Evolutionary conservation across 2,888 invertebrate genomes (phyloP).

Genomic region (Noctuana brunneofusca): DNA sequence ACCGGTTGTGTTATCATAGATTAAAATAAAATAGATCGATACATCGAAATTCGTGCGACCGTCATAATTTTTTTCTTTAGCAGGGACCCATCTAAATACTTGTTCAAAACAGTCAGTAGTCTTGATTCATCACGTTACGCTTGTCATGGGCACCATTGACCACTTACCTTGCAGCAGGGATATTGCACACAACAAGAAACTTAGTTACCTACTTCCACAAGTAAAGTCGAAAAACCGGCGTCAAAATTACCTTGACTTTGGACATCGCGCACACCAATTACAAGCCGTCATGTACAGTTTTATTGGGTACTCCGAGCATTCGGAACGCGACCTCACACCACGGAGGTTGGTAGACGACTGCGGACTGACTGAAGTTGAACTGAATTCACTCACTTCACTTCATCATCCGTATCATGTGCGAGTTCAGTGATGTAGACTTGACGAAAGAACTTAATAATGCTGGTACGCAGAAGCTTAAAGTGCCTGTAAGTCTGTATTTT

Average conservation of each 20-base stretch:
- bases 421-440: background rate
- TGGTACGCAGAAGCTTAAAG: slow-evolving; percentile 13
- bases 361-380: slow-evolving; percentile 22
- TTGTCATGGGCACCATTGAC: background rate
- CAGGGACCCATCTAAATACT: background rate
- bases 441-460: background rate
- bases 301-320: slow-evolving; percentile 28
- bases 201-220: slow-evolving; percentile 27
- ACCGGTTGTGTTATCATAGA: background rate
- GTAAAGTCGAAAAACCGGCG: slow-evolving; percentile 22
- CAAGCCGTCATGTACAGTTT: slow-evolving; percentile 43
- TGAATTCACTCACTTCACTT: background rate
- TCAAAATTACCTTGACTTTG: slow-evolving; percentile 66
- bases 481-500: background rate
- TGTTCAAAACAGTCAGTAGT: background rate
- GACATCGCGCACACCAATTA: slow-evolving; percentile 58
- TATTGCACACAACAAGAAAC: slow-evolving; percentile 33
- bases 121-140: background rate
- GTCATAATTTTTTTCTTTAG: background rate
- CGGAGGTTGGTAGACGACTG: slow-evolving; percentile 39
- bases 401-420: background rate
- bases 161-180: slow-evolving; percentile 8
- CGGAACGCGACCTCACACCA: slow-evolving; percentile 37
- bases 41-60: background rate
- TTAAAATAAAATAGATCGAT: background rate